phyloP scores from a whole-genome alignment of 35 echinoderm and acorn worm species.

The Ophiothrix spiculata region DNA sequence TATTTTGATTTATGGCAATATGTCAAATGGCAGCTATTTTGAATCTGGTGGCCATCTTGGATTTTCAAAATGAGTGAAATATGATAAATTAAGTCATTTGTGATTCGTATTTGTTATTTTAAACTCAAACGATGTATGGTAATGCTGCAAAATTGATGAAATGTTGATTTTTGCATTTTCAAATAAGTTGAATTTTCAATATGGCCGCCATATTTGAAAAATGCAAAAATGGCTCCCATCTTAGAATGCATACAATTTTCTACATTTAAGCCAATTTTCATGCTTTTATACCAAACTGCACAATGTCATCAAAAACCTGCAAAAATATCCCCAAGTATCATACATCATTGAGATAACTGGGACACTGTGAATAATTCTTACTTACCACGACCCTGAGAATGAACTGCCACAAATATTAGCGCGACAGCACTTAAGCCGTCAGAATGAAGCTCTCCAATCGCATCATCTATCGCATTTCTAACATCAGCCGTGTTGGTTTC shows the following conservation, averaged over 20 bases:
- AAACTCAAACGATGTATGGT: too few relatives aligned
- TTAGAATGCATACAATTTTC: neutral
- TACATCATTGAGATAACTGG: neutral
- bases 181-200: too few relatives aligned
- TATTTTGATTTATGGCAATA: too few relatives aligned
- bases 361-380: too few relatives aligned
- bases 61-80: too few relatives aligned
- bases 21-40: too few relatives aligned
- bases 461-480: slow-evolving; percentile 1
- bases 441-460: neutral
- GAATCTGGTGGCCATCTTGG: too few relatives aligned
- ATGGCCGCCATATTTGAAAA: too few relatives aligned
- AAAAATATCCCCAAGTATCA: neutral
- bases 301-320: neutral
- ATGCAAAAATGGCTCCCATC: neutral
- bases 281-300: neutral
- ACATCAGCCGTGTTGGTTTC: slow-evolving; percentile 18
- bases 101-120: too few relatives aligned
- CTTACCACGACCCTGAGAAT: neutral
- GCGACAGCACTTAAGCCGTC: neutral
- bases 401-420: neutral
- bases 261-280: neutral
- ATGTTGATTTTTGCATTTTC: too few relatives aligned
- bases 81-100: too few relatives aligned
- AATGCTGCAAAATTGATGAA: too few relatives aligned